phyloP scores from a whole-genome alignment of 2,797 vertebrate genomes.

The Erethizon dorsatum region DNA sequence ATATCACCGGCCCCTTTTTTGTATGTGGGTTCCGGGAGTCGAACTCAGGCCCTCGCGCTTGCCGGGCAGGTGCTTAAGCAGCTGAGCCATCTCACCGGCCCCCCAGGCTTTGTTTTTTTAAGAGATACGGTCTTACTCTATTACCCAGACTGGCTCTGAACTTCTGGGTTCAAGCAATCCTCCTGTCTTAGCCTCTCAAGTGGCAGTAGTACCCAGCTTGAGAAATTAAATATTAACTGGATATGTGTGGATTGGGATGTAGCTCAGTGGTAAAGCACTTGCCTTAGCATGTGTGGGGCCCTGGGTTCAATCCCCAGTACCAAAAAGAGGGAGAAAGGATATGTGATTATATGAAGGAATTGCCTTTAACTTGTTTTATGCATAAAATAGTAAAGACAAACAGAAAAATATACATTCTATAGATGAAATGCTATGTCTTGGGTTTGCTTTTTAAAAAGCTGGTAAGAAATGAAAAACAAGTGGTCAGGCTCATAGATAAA shows the following conservation, averaged over 20 bases:
- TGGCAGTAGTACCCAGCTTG: not conserved
- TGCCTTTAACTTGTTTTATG: slow-evolving; percentile 1
- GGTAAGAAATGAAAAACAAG: not conserved
- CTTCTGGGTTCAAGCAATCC: not conserved
- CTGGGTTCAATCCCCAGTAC: not conserved
- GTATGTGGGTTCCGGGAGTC: no score
- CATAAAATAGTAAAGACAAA: slow-evolving; percentile 11
- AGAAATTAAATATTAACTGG: not conserved
- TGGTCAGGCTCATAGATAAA: not conserved
- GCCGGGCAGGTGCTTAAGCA: no score
- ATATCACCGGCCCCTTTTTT: no score
- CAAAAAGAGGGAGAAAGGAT: not conserved
- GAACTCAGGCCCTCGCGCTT: no score
- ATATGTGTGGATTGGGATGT: not conserved
- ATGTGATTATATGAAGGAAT: not conserved
- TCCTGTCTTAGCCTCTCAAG: not conserved
- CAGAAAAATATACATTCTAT: not conserved
- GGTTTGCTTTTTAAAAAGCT: slow-evolving; percentile 37
- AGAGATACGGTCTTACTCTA: not conserved
- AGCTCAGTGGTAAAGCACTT: not conserved
- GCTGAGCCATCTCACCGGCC: no score
- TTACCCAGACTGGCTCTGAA: not conserved
- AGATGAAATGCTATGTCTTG: not conserved
- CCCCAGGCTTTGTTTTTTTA: not conserved
- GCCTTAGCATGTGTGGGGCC: not conserved